phyloP scores from a whole-genome alignment of 2,797 vertebrate species.

The Microctenopoma steveboyesi region DNA sequence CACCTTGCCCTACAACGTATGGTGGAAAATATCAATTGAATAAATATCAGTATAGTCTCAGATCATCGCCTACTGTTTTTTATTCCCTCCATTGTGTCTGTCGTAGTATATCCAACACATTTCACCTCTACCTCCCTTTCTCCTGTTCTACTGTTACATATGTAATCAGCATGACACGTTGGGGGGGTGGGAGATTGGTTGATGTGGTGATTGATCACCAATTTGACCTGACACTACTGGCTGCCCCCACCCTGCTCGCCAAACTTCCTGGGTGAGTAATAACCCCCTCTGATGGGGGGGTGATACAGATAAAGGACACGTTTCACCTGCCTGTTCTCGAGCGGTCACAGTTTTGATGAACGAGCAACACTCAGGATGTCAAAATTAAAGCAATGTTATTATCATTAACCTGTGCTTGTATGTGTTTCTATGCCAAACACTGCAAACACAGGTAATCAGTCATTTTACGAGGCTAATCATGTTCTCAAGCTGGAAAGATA shows the following conservation, averaged over 20 bases:
- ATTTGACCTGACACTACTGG: constrained; percentile 91
- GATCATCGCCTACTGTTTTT: constrained; percentile 12
- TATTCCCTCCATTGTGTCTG: constrained; percentile 11
- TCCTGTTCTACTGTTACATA: constrained; percentile 61
- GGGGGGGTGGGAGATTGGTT: constrained; percentile 25
- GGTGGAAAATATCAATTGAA: constrained; percentile 45
- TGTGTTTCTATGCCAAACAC: background rate
- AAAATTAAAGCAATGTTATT: constrained; percentile 85
- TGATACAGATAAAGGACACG: constrained; percentile 91
- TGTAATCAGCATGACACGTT: constrained; percentile 85
- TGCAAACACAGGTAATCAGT: too few relatives aligned
- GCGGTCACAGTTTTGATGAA: constrained; percentile 93
- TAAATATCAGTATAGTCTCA: constrained; percentile 35
- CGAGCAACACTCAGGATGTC: constrained; percentile 85
- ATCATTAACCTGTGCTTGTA: constrained; percentile 35
- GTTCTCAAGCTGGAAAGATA: too few relatives aligned
- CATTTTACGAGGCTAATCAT: too few relatives aligned
- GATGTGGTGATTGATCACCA: constrained; percentile 97
- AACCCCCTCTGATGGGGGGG: constrained; percentile 86
- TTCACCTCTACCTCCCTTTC: background rate
- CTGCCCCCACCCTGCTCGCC: constrained; percentile 74
- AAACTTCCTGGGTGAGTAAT: constrained; percentile 93
- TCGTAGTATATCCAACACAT: constrained; percentile 2
- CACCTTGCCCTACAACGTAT: constrained; percentile 20
- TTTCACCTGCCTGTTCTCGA: constrained; percentile 90